Evolutionary conservation across 2,113 vertebrate genomes (phyloP).

Genomic region (Callopanchax toddi): DNA sequence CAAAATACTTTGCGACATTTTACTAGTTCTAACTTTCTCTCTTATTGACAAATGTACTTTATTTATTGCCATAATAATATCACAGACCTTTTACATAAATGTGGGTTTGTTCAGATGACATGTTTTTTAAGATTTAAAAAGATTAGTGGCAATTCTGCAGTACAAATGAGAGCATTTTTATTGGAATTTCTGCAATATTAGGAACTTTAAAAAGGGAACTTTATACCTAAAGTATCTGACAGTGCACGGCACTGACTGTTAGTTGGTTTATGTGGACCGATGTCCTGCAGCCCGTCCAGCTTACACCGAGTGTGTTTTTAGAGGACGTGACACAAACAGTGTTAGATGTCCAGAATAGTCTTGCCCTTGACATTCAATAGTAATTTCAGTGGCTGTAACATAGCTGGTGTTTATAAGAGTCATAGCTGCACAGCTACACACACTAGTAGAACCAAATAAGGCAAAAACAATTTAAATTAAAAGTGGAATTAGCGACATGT

Average conservation of each 20-base stretch:
- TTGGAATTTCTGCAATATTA: too few relatives aligned
- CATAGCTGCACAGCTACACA: background rate
- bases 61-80: too few relatives aligned
- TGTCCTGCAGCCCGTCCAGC: conserved; percentile 19
- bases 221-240: too few relatives aligned
- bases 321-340: conserved; percentile 20
- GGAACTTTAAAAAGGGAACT: too few relatives aligned
- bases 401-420: conserved; percentile 25
- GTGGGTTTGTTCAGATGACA: too few relatives aligned
- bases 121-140: too few relatives aligned
- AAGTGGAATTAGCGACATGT: background rate
- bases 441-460: background rate
- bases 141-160: too few relatives aligned
- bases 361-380: conserved; percentile 41
- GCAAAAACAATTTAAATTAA: background rate
- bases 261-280: conserved; percentile 1
- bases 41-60: too few relatives aligned
- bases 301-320: conserved; percentile 20
- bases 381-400: conserved; percentile 36
- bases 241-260: too few relatives aligned
- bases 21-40: too few relatives aligned
- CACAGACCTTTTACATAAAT: too few relatives aligned
- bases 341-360: conserved; percentile 30
- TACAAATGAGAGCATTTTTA: too few relatives aligned
- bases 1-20: background rate